Conservation (phyloP, 2,797 vertebrate species). For the Aeoliscus strigatus region DNA sequence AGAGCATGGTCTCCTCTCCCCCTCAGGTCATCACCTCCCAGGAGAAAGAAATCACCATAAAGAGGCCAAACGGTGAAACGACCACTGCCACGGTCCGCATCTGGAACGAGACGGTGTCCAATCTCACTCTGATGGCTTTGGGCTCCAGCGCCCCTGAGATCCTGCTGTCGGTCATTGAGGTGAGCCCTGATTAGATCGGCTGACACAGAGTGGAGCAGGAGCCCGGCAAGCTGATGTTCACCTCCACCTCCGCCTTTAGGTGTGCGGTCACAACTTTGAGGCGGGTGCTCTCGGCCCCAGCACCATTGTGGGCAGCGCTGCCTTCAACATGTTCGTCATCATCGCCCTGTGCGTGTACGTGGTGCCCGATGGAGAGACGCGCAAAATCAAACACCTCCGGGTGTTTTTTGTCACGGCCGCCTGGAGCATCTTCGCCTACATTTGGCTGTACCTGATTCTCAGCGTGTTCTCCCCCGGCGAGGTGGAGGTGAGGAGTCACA, state of each 20-base stretch:
- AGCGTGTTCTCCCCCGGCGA: constrained; percentile 82
- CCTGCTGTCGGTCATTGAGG: constrained; percentile 89
- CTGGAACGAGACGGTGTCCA: constrained; percentile 93
- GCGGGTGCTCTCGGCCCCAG: constrained; percentile 83
- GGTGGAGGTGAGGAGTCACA: constrained; percentile 77
- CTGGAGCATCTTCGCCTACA: constrained; percentile 92
- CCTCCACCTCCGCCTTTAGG: constrained; percentile 23
- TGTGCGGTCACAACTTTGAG: constrained; percentile 83
- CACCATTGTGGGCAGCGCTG: constrained; percentile 89
- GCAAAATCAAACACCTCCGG: constrained; percentile 85
- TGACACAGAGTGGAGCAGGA: too few relatives aligned
- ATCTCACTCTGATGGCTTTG: constrained; percentile 88
- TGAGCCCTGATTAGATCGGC: too few relatives aligned
- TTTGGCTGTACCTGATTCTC: constrained; percentile 89
- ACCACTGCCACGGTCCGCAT: constrained; percentile 78
- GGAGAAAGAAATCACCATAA: constrained; percentile 92
- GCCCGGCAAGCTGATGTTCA: not conserved
- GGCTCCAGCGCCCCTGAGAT: constrained; percentile 91
- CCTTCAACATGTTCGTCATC: constrained; percentile 96
- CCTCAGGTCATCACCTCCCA: constrained; percentile 82
- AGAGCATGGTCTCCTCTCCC: not conserved
- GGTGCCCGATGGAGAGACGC: constrained; percentile 78
- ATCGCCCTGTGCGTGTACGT: constrained; percentile 83
- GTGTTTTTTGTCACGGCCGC: constrained; percentile 91
- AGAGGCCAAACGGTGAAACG: constrained; percentile 86